Evolutionary conservation across 64 coral and sea anemone species (phyloP), one percentile per base, ranked within the genome.

Genomic region (Hydrozoanthus tunicans): DNA sequence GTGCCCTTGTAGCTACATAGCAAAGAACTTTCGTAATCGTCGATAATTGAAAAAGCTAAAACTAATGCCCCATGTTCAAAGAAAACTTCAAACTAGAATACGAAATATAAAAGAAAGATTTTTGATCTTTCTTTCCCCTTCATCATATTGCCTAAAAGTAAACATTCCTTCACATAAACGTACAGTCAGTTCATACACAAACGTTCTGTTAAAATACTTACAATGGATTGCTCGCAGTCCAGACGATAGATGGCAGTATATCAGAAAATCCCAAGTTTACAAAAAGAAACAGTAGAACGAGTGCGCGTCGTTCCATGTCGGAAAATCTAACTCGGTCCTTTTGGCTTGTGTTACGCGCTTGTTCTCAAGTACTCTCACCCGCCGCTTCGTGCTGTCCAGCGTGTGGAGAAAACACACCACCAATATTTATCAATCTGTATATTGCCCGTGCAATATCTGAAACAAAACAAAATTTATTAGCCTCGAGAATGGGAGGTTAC

Each of bases 391-490:
- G 54, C 32, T 11, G 69, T 57, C 56, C 14, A 62, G 3, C 63
- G 56, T 88, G 4, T 60, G 60, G 6, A 24, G 54, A 58, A 59
- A 88, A 88, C 56, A 59, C 57, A 73, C 43, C 55, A 74, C 56
- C 53, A 51, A 24, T 88, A 61, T 88, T 73, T 88, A 59, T 14
- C 56, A 43, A 61, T 26, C 5, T 4, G 20, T 74, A 43, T 60
- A 74, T 59, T 75, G 70, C 9, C 56, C 69, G 13, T 88, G 3
- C 55, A 58, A 32, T 55, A 59, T 88, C 84, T 26, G 17, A 51
- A 59, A 88, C 56, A 88, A 88, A 73, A 70, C 68, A 59, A 24
- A 75, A 43, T 58, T 74, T 83, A 88, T 88, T 88, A 88, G 84
- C 84, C 84, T 75, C 70, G 84, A 88, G 68, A 56, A 72, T 9